Evolutionary conservation across 2,888 invertebrate species (phyloP), one percentile per base, ranked within the genome.

Genomic region (Deilephila elpenor): DNA sequence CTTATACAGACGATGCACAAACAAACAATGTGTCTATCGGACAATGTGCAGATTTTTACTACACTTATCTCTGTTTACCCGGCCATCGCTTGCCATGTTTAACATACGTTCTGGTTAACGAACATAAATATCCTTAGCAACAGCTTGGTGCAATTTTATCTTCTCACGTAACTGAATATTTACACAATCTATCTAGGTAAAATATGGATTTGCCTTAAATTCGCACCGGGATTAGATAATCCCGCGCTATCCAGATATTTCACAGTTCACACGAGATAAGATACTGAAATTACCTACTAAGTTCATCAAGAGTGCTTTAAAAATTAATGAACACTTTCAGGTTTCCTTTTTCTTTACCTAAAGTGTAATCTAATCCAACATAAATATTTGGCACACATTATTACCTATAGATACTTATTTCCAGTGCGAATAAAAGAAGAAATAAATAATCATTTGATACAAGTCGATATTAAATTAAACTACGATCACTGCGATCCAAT

Each of bases 181-280:
- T 67, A n/a, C 20, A 6, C 20, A 67, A 67, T 67, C 51, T 67
- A 44, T 44, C 20, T 44, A 67, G 67, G 44, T 67, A 67, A 67
- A 67, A 67, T 67, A 14, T 51, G 64, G 67, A 67, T 51, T 44
- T 67, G 20, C 34, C 20, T 73, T 25, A 62, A 74, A 44, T 59
- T 44, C 51, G 44, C 67, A 44, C n/a, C 14, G 17, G 17, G 44
- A 7, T 51, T 25, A 67, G 67, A 67, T 67, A 67, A 67, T 17
- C 25, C 20, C 17, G 25, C 25, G 51, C 25, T 25, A 51, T 25
- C 67, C 44, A 44, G 67, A 5, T 44, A 25, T 7, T 25, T 51
- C 44, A 19, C 67, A 25, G 7, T 25, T 51, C 44, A 19, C 67
- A 44, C 25, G 17, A 51, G 51, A 51, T 67, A 67, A 67, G 51